Conservation (phyloP, 2,113 vertebrate genomes). For the Amphiprion percula region DNA sequence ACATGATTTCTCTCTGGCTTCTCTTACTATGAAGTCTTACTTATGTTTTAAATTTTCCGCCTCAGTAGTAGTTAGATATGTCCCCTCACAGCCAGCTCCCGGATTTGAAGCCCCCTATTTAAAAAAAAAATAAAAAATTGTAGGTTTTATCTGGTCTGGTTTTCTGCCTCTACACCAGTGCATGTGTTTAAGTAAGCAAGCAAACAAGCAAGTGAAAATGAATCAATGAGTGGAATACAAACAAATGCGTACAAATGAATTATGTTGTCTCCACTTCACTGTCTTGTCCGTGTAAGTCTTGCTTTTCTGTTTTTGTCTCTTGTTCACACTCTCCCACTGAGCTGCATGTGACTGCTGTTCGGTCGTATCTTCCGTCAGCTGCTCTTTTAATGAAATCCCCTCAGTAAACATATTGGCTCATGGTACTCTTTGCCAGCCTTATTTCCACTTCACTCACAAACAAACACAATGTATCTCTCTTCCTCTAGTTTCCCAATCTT, state of each 20-base stretch:
- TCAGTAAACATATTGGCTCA: constrained; percentile 37
- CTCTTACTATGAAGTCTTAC: neutral
- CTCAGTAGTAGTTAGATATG: too few species aligned
- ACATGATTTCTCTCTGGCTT: neutral
- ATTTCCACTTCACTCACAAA: constrained; percentile 28
- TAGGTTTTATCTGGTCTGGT: too few species aligned
- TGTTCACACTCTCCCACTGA: constrained; percentile 6
- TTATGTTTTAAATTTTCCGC: too few species aligned
- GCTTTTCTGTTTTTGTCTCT: neutral
- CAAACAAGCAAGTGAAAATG: neutral
- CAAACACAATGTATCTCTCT: constrained; percentile 1
- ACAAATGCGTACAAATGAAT: neutral
- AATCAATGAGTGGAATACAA: constrained; percentile 5
- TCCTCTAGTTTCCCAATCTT: neutral
- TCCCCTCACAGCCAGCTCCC: too few species aligned
- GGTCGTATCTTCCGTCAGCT: constrained; percentile 30
- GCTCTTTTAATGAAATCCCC: constrained; percentile 40
- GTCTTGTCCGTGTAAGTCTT: neutral
- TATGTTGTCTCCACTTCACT: neutral
- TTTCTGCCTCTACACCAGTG: too few species aligned
- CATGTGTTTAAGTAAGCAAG: neutral
- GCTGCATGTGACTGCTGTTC: constrained; percentile 23
- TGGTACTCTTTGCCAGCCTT: constrained; percentile 17
- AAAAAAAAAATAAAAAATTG: too few species aligned
- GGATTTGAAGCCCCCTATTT: too few species aligned